Conservation (phyloP, 2,797 vertebrate genomes). For the Pipistrellus nathusii region DNA sequence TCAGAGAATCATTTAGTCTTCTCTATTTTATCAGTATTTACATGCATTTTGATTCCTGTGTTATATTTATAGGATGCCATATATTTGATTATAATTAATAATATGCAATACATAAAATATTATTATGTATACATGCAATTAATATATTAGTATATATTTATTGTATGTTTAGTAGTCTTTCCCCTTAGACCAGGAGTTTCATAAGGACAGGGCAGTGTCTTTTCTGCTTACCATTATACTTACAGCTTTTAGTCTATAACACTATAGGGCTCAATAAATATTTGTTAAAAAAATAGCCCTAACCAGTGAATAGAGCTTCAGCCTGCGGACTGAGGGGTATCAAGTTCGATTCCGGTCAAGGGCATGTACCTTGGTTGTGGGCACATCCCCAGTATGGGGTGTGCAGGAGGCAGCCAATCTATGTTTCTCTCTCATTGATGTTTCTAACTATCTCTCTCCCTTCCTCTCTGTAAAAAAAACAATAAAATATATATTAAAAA, state of each 20-base stretch:
- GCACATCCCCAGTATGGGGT: no score
- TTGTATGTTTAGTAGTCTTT: neutral
- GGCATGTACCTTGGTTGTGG: no score
- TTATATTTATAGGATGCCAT: neutral
- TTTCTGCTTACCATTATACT: neutral
- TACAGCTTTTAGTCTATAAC: neutral
- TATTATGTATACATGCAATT: neutral
- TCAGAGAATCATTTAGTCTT: neutral
- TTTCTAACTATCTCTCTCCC: no score
- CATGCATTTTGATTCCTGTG: neutral
- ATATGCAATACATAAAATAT: neutral
- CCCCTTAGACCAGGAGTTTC: neutral
- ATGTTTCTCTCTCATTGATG: no score
- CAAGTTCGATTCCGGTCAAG: no score
- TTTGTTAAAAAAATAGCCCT: neutral
- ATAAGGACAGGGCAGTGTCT: neutral
- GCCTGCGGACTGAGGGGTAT: no score
- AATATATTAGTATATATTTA: neutral
- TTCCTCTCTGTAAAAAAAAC: no score
- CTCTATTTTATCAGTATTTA: neutral
- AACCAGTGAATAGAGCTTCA: no score
- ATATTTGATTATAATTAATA: neutral
- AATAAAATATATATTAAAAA: no score
- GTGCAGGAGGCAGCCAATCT: no score
- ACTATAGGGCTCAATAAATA: neutral